These are phyloP conservation scores for Cheilinus undulatus DNA, from an alignment of 2,113 vertebrate species.

Conservation along the genomic window DNA sequence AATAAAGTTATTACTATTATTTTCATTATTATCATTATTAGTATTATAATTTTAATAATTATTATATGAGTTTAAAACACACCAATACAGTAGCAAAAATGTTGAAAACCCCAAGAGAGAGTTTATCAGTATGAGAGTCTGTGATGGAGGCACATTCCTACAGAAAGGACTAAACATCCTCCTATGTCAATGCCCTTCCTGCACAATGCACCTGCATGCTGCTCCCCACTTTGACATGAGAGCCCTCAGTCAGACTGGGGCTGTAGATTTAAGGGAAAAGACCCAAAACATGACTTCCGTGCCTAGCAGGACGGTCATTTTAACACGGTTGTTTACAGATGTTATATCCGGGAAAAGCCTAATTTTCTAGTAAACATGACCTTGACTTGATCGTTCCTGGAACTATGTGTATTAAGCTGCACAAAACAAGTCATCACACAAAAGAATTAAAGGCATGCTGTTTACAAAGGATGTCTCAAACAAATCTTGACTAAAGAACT, in stretches of 20 bases:
- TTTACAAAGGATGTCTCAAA: background rate
- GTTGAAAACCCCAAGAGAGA: constrained; percentile 11
- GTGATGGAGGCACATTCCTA: constrained; percentile 59
- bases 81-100: too few species aligned
- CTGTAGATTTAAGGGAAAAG: background rate
- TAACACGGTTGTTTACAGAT: background rate
- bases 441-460: background rate
- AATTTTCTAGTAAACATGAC: too few species aligned
- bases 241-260: constrained; percentile 16
- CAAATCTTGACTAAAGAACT: constrained; percentile 4
- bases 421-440: constrained; percentile 1
- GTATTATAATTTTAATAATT: too few species aligned
- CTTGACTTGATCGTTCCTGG: background rate
- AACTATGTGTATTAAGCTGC: background rate
- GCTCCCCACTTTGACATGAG: constrained; percentile 52
- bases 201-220: constrained; percentile 62
- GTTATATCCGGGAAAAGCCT: background rate
- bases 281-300: background rate
- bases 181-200: constrained; percentile 66
- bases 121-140: constrained; percentile 12
- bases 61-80: too few species aligned
- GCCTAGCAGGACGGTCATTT: constrained; percentile 6
- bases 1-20: too few species aligned
- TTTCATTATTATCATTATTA: too few species aligned
- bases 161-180: constrained; percentile 74